A percentile compares a stretch with the other conserved stretches of the same genome.
These are phyloP conservation scores for Lophotriccus pileatus DNA, from an alignment of 2,797 vertebrate species.

Conservation along the genomic window DNA sequence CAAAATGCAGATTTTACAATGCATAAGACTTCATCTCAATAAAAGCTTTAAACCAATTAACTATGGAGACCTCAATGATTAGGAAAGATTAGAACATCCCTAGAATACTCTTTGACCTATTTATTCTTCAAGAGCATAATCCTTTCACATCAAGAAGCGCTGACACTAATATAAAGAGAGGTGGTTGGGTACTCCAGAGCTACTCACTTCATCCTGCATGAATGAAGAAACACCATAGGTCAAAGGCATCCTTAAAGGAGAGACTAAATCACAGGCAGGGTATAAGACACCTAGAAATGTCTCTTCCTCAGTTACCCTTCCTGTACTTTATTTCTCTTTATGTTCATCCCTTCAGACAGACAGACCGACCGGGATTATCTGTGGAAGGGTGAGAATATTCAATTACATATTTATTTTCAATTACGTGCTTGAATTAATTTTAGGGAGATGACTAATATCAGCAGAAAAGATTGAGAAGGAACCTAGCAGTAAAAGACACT, in stretches of 20 bases:
- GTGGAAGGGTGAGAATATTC: background rate
- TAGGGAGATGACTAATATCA: background rate
- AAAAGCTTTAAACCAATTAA: background rate
- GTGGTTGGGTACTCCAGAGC: background rate
- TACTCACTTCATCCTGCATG: background rate
- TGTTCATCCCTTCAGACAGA: background rate
- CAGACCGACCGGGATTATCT: rapidly evolving
- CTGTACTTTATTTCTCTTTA: background rate
- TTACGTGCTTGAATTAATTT: background rate
- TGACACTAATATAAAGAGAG: background rate
- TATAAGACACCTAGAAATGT: background rate
- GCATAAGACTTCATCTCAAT: background rate
- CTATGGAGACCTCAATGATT: background rate
- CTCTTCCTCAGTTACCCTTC: background rate
- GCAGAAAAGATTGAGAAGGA: background rate
- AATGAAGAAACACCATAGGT: background rate
- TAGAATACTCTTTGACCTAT: background rate
- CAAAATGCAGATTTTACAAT: background rate
- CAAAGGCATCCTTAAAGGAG: background rate
- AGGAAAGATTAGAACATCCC: background rate
- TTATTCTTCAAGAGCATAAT: slow-evolving; percentile 7
- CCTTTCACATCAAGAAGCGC: background rate
- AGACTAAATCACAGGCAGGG: background rate
- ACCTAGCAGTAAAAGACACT: background rate
- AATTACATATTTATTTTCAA: background rate